These are phyloP conservation scores for Lycocerus yunnanus DNA, from an alignment of 2,888 invertebrate species.

Conservation along the genomic window DNA sequence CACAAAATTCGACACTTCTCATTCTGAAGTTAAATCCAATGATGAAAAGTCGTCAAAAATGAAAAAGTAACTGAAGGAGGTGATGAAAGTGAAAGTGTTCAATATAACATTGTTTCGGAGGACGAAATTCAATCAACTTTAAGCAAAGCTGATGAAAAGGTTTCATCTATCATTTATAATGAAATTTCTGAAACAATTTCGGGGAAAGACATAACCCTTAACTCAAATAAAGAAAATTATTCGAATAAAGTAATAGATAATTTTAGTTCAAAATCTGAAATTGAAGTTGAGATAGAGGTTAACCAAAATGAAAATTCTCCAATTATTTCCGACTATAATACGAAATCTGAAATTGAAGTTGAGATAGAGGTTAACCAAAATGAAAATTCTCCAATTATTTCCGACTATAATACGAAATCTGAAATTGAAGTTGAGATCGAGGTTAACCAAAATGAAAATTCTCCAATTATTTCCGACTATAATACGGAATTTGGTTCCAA, in stretches of 20 bases:
- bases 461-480: neutral
- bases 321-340: neutral
- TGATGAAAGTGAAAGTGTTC: neutral
- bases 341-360: neutral
- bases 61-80: neutral
- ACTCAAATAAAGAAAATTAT: neutral
- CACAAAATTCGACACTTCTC: neutral
- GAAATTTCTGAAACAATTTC: neutral
- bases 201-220: neutral
- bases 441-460: neutral
- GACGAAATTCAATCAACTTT: neutral
- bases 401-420: neutral
- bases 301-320: neutral
- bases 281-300: neutral
- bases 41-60: neutral
- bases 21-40: neutral
- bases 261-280: neutral
- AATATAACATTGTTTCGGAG: neutral
- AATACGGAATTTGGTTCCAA: too few species aligned
- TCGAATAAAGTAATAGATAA: neutral
- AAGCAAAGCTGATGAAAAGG: neutral
- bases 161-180: neutral
- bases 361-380: neutral
- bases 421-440: neutral
- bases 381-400: neutral